These are phyloP conservation scores for Sericinus montela DNA, from an alignment of 2,888 invertebrate species.

Conservation along the genomic window DNA sequence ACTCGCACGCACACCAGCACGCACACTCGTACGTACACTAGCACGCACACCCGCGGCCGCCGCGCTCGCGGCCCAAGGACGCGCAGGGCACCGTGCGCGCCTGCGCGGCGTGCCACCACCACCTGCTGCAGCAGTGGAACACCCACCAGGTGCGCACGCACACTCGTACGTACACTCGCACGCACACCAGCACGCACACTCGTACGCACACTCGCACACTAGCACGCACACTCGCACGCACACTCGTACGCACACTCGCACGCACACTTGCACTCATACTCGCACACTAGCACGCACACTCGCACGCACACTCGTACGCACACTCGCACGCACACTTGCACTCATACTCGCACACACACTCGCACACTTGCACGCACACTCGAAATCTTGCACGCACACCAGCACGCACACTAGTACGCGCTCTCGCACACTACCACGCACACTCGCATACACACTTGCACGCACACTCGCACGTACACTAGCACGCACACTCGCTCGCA, in stretches of 20 bases:
- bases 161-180: background rate
- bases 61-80: too few relatives aligned
- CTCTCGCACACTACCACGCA: background rate
- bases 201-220: too few relatives aligned
- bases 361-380: too few relatives aligned
- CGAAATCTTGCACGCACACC: too few relatives aligned
- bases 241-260: background rate
- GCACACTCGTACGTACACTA: background rate
- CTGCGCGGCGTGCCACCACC: constrained; percentile 90
- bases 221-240: too few relatives aligned
- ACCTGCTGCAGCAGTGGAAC: constrained; percentile 91
- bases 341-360: background rate
- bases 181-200: background rate
- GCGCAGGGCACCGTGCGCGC: constrained; percentile 77
- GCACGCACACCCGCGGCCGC: background rate
- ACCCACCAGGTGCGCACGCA: too few relatives aligned
- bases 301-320: background rate
- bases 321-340: too few relatives aligned
- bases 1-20: background rate
- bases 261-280: background rate
- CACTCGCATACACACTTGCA: background rate
- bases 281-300: background rate
- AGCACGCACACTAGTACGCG: too few relatives aligned
- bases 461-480: background rate
- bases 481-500: background rate